Percentiles rank a stretch among this genome's conserved stretches.
Evolutionary conservation across 1,140 invertebrate genomes (phyloP).

Genomic region (Metaphire vulgaris): DNA sequence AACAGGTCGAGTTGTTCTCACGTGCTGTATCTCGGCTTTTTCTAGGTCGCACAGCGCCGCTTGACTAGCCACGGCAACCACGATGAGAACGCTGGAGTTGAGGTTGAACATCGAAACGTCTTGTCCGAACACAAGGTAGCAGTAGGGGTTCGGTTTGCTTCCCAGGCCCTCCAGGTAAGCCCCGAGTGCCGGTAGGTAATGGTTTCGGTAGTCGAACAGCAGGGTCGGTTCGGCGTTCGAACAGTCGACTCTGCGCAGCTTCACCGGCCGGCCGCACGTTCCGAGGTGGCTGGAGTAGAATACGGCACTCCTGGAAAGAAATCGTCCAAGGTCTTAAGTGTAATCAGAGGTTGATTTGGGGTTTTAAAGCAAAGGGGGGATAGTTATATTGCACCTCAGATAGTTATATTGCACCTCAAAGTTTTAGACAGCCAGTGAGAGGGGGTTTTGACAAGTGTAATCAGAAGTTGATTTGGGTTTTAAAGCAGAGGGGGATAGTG

Average conservation of each 20-base stretch:
- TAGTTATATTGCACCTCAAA: too few relatives aligned
- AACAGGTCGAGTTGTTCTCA: too few relatives aligned
- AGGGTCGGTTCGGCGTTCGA: neutral
- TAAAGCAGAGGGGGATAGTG: too few relatives aligned
- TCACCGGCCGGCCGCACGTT: neutral
- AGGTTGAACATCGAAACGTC: neutral
- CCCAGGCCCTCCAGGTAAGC: neutral
- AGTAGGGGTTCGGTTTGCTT: neutral
- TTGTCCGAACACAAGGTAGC: neutral
- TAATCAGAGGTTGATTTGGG: too few relatives aligned
- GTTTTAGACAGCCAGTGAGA: too few relatives aligned
- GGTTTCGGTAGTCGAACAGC: neutral
- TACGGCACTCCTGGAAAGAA: neutral
- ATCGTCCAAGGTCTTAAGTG: too few relatives aligned
- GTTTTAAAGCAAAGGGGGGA: too few relatives aligned
- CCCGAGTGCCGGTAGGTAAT: neutral
- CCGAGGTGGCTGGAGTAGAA: neutral
- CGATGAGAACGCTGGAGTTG: neutral
- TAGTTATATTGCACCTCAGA: too few relatives aligned
- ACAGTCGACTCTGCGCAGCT: neutral
- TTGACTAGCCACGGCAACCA: neutral
- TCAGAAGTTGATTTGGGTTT: too few relatives aligned
- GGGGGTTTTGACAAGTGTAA: too few relatives aligned
- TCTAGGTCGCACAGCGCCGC: neutral
- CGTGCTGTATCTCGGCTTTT: neutral